A percentile compares a stretch with the other conserved stretches of the same genome.
Conservation (phyloP, 2,888 invertebrate genomes). For the Coelinius sp. region DNA sequence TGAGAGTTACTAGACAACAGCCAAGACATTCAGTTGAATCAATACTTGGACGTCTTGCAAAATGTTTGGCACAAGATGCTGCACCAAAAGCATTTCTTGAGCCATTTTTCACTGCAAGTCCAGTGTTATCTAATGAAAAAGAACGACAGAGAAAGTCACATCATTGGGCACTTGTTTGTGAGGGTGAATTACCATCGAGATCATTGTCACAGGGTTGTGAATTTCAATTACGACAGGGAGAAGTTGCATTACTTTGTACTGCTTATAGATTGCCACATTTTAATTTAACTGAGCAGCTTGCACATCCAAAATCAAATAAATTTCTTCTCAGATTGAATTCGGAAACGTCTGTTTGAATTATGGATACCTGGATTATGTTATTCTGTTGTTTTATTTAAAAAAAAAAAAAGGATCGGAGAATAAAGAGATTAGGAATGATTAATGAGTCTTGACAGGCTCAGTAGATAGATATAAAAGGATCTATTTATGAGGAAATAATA, state of each 20-base stretch:
- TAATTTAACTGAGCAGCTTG: slow-evolving; percentile 94
- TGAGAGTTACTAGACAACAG: slow-evolving; percentile 95
- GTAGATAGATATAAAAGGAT: not conserved
- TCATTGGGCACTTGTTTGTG: slow-evolving; percentile 96
- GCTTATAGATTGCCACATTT: slow-evolving; percentile 92
- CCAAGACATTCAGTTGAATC: slow-evolving; percentile 95
- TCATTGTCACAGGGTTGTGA: slow-evolving; percentile 86
- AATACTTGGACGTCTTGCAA: slow-evolving; percentile 90
- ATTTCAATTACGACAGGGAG: slow-evolving; percentile 94
- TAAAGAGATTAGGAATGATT: not conserved
- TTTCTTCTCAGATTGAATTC: slow-evolving; percentile 95
- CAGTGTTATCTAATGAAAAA: slow-evolving; percentile 88
- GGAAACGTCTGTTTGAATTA: slow-evolving; percentile 93
- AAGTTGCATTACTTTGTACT: slow-evolving; percentile 91
- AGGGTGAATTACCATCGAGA: slow-evolving; percentile 86
- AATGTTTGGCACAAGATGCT: slow-evolving; percentile 93
- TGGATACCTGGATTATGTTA: not conserved
- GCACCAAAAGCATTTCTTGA: slow-evolving; percentile 96
- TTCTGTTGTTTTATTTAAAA: too few relatives aligned
- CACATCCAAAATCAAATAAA: slow-evolving; percentile 95
- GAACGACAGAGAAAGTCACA: slow-evolving; percentile 84
- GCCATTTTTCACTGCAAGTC: slow-evolving; percentile 89
- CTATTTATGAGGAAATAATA: not conserved
- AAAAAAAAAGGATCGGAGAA: too few relatives aligned
- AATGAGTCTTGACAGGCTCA: not conserved